Evolutionary conservation across 2,113 vertebrate species (phyloP).

Genomic region (Takifugu flavidus): DNA sequence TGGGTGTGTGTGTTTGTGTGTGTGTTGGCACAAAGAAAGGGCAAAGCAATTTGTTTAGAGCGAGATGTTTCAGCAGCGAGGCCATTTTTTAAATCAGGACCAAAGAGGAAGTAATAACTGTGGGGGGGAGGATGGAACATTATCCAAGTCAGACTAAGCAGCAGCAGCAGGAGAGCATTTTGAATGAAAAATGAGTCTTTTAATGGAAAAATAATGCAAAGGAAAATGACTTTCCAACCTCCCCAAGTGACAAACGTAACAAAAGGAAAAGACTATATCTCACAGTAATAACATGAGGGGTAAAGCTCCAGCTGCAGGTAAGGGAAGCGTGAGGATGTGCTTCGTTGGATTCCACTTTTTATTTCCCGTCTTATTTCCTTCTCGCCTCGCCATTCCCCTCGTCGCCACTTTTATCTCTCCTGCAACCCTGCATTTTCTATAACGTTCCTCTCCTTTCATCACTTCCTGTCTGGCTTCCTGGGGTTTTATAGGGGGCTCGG

Average conservation of each 20-base stretch:
- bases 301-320: too few relatives aligned
- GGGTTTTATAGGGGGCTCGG: constrained; percentile 5
- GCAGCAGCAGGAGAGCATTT: too few relatives aligned
- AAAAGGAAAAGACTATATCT: too few relatives aligned
- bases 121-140: constrained; percentile 8
- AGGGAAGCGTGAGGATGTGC: neutral
- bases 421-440: constrained; percentile 25
- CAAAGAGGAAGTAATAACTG: constrained; percentile 2
- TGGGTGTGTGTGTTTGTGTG: constrained; percentile 9
- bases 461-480: constrained; percentile 13
- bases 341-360: neutral
- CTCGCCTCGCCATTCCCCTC: neutral
- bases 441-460: constrained; percentile 17
- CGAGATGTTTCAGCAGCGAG: constrained; percentile 10
- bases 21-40: neutral
- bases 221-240: too few relatives aligned
- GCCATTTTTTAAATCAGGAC: constrained; percentile 7
- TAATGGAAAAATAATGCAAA: too few relatives aligned
- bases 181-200: too few relatives aligned
- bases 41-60: too few relatives aligned
- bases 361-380: neutral
- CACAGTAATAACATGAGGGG: too few relatives aligned
- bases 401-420: neutral
- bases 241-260: too few relatives aligned
- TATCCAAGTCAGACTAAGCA: constrained; percentile 12